Base-by-base conservation (phyloP, 2,888 invertebrate species). In the Cryptus armator region DNA sequence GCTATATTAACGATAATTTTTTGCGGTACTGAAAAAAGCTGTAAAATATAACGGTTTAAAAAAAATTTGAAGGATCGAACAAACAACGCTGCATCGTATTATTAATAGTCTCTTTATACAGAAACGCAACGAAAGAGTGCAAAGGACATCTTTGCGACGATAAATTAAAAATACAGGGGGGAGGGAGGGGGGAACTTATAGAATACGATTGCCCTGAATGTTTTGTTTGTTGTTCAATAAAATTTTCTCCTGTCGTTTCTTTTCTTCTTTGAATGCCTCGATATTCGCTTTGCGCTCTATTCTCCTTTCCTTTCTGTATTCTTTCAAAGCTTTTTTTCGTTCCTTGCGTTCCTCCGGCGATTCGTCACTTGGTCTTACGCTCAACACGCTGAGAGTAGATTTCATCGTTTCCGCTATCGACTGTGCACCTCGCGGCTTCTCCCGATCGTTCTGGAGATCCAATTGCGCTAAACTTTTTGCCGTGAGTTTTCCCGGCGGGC, bases 211-310 rank as follows among this genome's bases (percentile, higher is more conserved):
- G 74, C 97, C 97, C 91, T 97, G 97, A 85, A 97, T 94, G 92
- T 97, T 97, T 90, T 96, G 96, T 91, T 94, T 96, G 90, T 97
- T 97, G 92, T 98, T 98, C 86, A 97, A 93, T 90, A 96, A 94
- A 68, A 97, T 96, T 92, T 97, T 97, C 91, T 96, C 96, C 91
- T 97, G 97, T 3, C 96, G 94, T 90, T 97, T 97, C 94, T 97
- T 97, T 91, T 98, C 98, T 89, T 98, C 97, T 91, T 97, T 98
- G 92, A 98, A 98, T 0, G 97, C 98, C 48, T 96, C 95, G 12
- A 95, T 95, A 91, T 98, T 98, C 0, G 96, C 96, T 92, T 98
- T 98, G 94, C 96, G 96, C 92, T 98, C 98, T 74, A 96, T 91
- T 91, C 98, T 95, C 86, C 98, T 95, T 91, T 98, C 97, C 87